Percentiles rank a stretch among this genome's conserved stretches.
Evolutionary conservation across 2,113 vertebrate genomes (phyloP).

Genomic region (Leptosomus discolor): DNA sequence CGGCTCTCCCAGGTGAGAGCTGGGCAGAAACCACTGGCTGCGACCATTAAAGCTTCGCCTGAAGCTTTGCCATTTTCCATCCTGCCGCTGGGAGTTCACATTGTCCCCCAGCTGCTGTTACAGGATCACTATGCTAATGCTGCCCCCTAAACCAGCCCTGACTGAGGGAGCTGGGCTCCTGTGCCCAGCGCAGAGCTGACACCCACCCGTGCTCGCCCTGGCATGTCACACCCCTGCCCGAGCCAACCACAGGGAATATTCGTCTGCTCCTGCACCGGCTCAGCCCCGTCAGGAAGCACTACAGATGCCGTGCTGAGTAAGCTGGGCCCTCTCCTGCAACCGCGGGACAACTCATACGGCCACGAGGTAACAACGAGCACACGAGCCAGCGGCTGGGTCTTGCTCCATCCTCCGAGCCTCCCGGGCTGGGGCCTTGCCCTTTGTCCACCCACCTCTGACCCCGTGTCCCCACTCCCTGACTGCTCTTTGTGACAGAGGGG

Average conservation of each 20-base stretch:
- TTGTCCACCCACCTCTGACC: neutral
- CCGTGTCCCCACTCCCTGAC: rapidly evolving
- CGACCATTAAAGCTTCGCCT: neutral
- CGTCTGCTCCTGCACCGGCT: neutral
- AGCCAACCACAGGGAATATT: neutral
- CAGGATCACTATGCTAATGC: neutral
- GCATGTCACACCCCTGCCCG: rapidly evolving
- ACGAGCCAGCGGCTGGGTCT: too few species aligned
- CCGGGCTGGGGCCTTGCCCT: neutral
- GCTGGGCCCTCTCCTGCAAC: neutral
- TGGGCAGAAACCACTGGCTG: neutral
- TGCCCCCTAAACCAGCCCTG: neutral
- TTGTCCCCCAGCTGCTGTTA: neutral
- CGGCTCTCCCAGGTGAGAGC: neutral
- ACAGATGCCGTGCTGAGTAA: neutral
- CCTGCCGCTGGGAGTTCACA: neutral
- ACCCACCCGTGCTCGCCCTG: neutral
- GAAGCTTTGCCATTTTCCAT: neutral
- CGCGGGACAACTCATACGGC: neutral
- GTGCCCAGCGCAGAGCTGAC: neutral
- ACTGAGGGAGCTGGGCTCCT: neutral
- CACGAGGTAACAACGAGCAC: neutral
- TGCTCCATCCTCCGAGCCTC: neutral
- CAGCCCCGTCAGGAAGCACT: rapidly evolving
- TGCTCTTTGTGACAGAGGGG: neutral